Percentiles rank a stretch among this genome's conserved stretches.
Conservation (phyloP, 2,797 vertebrate species). For the Poecilia velifera region DNA sequence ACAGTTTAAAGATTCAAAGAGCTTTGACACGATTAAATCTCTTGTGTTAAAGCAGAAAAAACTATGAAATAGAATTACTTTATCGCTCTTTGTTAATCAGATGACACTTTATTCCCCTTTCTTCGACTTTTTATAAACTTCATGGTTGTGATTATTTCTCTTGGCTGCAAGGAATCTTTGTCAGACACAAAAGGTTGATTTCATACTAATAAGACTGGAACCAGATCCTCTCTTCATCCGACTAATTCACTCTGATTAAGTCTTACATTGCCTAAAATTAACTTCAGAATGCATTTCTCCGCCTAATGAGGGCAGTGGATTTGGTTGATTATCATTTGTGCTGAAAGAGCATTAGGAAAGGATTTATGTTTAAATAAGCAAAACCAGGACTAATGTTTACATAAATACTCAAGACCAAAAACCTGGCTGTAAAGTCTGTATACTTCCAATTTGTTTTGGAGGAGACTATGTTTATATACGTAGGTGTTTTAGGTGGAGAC, state of each 20-base stretch:
- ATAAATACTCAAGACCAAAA: background rate
- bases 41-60: background rate
- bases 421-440: background rate
- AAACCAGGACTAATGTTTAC: background rate
- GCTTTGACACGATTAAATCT: background rate
- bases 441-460: background rate
- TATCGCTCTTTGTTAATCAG: background rate
- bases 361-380: conserved; percentile 6
- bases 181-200: conserved; percentile 22
- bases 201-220: conserved; percentile 7
- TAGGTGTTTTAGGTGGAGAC: background rate
- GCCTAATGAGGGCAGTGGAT: conserved; percentile 11
- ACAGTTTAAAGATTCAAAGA: background rate
- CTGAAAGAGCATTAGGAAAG: conserved; percentile 6
- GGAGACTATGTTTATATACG: background rate
- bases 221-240: conserved; percentile 12
- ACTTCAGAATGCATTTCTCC: conserved; percentile 12
- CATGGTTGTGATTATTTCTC: background rate
- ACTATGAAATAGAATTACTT: background rate
- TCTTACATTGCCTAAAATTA: conserved; percentile 11
- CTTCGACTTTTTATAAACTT: conserved; percentile 2
- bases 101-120: background rate
- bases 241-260: conserved; percentile 11
- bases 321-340: conserved; percentile 1
- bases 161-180: conserved; percentile 5